Evolutionary conservation across 2,797 vertebrate species (phyloP), one percentile per base, ranked within the genome.

Genomic region (Aselliscus stoliczkanus): DNA sequence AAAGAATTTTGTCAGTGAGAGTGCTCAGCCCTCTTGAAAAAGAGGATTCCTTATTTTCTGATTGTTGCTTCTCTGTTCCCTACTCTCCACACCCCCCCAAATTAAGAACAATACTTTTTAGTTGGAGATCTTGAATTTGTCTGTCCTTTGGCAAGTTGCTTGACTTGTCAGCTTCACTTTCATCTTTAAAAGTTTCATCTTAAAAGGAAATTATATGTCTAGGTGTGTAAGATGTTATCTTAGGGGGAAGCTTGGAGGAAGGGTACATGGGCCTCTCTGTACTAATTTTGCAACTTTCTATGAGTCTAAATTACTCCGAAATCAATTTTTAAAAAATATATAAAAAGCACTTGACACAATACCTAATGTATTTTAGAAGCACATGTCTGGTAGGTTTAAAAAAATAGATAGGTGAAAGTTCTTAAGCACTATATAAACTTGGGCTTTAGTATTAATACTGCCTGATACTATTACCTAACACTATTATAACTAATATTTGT

Each of bases 1-100:
- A 58, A 87, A 56, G 18, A 9, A 34, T 77, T 92, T 64, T 82
- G 12, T 79, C 44, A 79, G 23, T 21, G 64, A 73, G 39, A 82
- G 15, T 21, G 34, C 12, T 64, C 25, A 29, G 14, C 20, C 15
- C 62, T 88, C 56, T 90, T 64, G 14, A 50, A 89, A 84, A 80
- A 7, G 50, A 65, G 54, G 7, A 37, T 79, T 65, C 29, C 44
- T 15, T 39, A 14, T 58, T 65, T 79, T 83, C 31, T 25, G 3
- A 84, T 42, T 8, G 7, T 65, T 17, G 6, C 13, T 82, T 65
- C 37, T 62, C 62, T 88, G 42, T 27, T 17, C 39, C 21, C 18
- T 29, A 25, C 1, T 18, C 9, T 2, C 0, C 2, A 7, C 42
- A 37, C 0, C 0, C 34, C 7, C 23, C 1, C 5, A 70, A 64